Base-by-base conservation (phyloP, 2,113 vertebrate species). In the Copsychus sechellarum region DNA sequence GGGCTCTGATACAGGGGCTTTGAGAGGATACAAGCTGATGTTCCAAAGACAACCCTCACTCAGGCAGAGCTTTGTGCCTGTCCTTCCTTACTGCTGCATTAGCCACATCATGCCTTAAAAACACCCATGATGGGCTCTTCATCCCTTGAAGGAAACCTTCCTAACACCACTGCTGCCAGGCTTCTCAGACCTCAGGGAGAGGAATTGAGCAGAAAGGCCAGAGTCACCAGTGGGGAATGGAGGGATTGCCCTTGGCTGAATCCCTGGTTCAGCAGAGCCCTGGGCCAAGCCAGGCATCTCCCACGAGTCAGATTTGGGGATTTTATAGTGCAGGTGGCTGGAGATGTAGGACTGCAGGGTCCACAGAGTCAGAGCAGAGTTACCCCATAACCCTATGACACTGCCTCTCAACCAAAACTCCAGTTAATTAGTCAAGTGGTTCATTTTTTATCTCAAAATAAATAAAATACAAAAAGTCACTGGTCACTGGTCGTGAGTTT, bases 281-380 rank as follows among this genome's bases (percentile, higher is more conserved):
- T 72, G 29, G 11, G 11, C 38, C n/a, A 83, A 65, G 18, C 14
- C 47, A 87, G 34, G 8, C 17, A 66, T 56, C 15, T 12, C 12
- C n/a, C 28, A 65, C 1, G 1, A 81, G 34, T 29, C 33, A 42
- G 29, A 43, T 4, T 1, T 2, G 17, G 65, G 33, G 19, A 1
- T 82, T 84, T 61, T 25, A 36, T 5, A 19, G 24, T 9, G 38
- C 40, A 69, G 31, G 12, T 25, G 43, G 21, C 12, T 65, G 60
- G 11, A 60, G 31, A 50, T 50, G 28, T 0, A 12, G 47, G 64
- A 62, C 6, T 22, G 29, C 14, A 28, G 40, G 16, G 18, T 43
- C 5, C 33, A 31, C 14, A 48, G 2, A 23, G 6, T 23, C 43
- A 61, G 24, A 69, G 15, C 12, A 86, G 83, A 86, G 20, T 17